Base-by-base conservation (phyloP, 1,140 invertebrate genomes). In the Drosophila subpulchrella region DNA sequence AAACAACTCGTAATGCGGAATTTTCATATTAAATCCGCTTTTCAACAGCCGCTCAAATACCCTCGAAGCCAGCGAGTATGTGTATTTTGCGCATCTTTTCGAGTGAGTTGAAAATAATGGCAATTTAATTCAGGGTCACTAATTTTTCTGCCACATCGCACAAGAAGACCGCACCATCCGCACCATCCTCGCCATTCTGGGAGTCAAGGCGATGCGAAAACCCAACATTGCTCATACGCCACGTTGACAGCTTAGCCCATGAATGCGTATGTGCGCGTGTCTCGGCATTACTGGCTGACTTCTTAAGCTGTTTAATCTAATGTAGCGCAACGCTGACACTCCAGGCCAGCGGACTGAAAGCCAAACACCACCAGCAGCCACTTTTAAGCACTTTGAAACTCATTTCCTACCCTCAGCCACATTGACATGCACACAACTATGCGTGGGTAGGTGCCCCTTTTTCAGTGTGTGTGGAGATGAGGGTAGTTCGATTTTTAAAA, bases 121-220 rank as follows among this genome's bases (percentile, higher is more conserved):
- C 80, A 78, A 89, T 81, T 91, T 88, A 88, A 91, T 90, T 90
- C 86, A 90, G 86, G 86, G 86, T 91, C 86, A 91, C 86, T 90
- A 88, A 90, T 90, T 90, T 91, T 90, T 88, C 88, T 81, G 82
- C 77, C 82, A 71, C 73, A 80, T 75, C 76, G 77, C 82, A 91
- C 88, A 83, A 72, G 76, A 78, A 88, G 75, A 81, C 74, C 62
- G 58, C 54, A 75, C 58, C 73, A 67, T 20, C 58, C 50, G 17
- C 42, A 30, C 44, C 57, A 67, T 50, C 62, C 41, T 15, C 67
- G 20, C 20, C 20, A 62, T 46, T 34, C 24, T 24, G 46, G 27
- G 71, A 63, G 32, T 15, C 54, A 36, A 58, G 54, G 57, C 53
- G 55, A 6, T 27, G 60, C 60, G 65, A 65, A 53, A 42, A 75